Evolutionary conservation across 1,140 invertebrate species (phyloP), one percentile per base, ranked within the genome.

Genomic region (Holcopasites calliopsidis): DNA sequence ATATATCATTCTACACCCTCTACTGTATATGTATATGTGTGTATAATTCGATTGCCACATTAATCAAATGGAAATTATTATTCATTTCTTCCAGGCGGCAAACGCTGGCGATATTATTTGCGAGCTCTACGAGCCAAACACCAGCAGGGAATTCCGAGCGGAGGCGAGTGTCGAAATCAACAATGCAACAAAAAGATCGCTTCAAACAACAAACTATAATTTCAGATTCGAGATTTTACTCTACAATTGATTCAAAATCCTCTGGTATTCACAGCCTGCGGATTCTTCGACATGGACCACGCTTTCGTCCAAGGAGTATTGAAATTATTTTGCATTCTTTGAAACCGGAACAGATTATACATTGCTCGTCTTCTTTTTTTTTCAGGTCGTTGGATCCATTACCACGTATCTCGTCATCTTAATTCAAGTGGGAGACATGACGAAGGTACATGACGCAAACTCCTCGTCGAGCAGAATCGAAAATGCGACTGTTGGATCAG

Each of bases 341-440:
- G 4, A 23, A 21, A 50, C 11, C n/a, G 11, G 18, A 50, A 23
- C 47, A n/a, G n/a, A 21, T 31, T 16, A 0, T 11, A 2, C 16
- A 6, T n/a, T 55, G n/a, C 16, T 44, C 31, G 4, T 11, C 16
- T 42, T 65, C 31, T 16, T 7, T 4, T 61, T 55, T 62, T 93
- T 92, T 40, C 87, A 95, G 94, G 91, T 94, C 13, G 90, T 93
- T 1, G 93, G 93, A 16, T 93, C 94, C 8, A 93, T 95, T 21
- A 93, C 93, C 2, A 95, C 94, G 0, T 95, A 95, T 84, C 84
- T 95, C 79, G 94, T 85, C 16, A 82, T 85, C 11, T 26, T 85
- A 3, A 85, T 85, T 10, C 82, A 85, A 66, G 55, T 85, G 10
- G 82, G 75, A 21, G 75, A 85, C 13, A 28, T 77, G 8, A 4